Evolutionary conservation across 1,140 invertebrate species (phyloP), one percentile per base, ranked within the genome.

Genomic region (Eurosta solidaginis): DNA sequence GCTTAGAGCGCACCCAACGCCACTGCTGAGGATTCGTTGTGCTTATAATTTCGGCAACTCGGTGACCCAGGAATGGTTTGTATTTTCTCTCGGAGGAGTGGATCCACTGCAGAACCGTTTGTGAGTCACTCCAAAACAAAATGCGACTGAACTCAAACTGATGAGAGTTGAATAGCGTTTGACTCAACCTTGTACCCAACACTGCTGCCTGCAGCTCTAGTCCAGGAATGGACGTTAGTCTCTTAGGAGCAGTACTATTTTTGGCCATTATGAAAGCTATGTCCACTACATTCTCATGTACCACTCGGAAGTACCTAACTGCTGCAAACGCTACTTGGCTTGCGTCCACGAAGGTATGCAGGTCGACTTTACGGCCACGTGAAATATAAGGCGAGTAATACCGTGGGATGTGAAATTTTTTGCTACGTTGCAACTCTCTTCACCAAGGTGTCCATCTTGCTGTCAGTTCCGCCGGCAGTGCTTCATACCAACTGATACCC

Each of bases 271-370:
- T 20, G 40, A 77, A 77, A 27, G 33, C 59, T 12, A 42, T n/a
- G 17, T 42, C 3, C 36, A 42, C 42, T 7, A 25, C 14, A 10
- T 63, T 22, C 14, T 0, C 0, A 25, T 5, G 3, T 17, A 25
- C n/a, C 17, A 25, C 33, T 42, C 52, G 50, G 36, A 36, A 77
- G 44, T 77, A 77, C 7, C 27, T 50, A 10, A 59, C 76, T 12
- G 50, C 76, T 6, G 76, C 76, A 63, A 77, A 77, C 3, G 50
- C 33, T 25, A 36, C 40, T 29, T 77, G 49, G 20, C 50, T 77
- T 4, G 76, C 49, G 42, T 77, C 76, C 4, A 77, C 76, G 10
- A 77, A 59, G 9, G 59, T 44, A 25, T 59, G 29, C 1, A 59
- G 25, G n/a, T 77, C 14, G 0, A 44, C 17, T 6, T 10, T n/a